These are phyloP conservation scores for Porites lutea DNA, from an alignment of 64 coral and sea anemone genomes.

Conservation along the genomic window DNA sequence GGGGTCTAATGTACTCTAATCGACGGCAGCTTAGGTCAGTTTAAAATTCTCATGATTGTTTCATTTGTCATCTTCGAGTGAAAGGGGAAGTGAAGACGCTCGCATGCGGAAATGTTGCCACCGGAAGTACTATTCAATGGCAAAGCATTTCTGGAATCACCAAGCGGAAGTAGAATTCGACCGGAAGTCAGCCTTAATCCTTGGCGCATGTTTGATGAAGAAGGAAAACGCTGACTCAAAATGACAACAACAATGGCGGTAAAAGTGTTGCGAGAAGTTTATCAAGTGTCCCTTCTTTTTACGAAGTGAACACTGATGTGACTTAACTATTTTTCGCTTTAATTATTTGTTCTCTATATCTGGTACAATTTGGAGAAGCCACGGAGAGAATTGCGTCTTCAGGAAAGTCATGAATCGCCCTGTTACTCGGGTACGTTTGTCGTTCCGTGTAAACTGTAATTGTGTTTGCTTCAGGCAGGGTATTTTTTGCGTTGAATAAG, in stretches of 20 bases:
- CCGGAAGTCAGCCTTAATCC: not conserved
- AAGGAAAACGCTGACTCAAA: slow-evolving; percentile 17
- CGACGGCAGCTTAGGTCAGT: too few species aligned
- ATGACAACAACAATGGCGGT: slow-evolving; percentile 27
- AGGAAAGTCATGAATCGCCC: slow-evolving; percentile 30
- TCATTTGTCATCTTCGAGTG: too few species aligned
- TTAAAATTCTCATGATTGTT: too few species aligned
- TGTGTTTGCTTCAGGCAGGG: not conserved
- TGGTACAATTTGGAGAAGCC: not conserved
- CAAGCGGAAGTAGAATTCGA: not conserved
- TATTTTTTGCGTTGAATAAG: not conserved
- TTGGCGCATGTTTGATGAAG: not conserved
- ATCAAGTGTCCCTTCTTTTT: not conserved
- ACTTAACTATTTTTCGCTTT: not conserved
- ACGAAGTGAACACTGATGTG: not conserved
- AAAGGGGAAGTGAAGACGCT: too few species aligned
- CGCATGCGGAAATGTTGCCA: too few species aligned
- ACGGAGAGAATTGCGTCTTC: not conserved
- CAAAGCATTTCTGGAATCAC: too few species aligned
- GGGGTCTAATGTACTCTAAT: too few species aligned
- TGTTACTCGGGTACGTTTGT: not conserved
- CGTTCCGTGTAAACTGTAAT: not conserved
- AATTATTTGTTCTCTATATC: not conserved
- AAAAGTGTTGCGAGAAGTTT: not conserved
- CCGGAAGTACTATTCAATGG: not conserved